These are phyloP conservation scores for Aeoliscus strigatus DNA, from an alignment of 2,797 vertebrate genomes.

Conservation along the genomic window DNA sequence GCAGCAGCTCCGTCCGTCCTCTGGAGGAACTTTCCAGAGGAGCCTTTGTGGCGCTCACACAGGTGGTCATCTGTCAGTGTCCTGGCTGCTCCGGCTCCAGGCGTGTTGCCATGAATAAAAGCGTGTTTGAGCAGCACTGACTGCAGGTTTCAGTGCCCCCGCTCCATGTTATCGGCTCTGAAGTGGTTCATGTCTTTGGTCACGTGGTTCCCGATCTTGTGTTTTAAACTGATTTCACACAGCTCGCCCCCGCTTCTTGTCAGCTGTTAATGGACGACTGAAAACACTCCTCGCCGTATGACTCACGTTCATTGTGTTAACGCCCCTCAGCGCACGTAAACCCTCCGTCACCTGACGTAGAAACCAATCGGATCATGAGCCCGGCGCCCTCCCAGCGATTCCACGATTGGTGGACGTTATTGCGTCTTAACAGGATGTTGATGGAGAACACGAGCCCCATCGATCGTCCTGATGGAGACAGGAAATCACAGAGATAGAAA, in stretches of 20 bases:
- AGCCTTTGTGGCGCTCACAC: no score
- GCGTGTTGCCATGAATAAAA: conserved; percentile 46
- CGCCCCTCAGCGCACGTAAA: conserved; percentile 39
- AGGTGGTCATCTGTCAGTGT: no score
- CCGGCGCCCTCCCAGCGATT: conserved; percentile 75
- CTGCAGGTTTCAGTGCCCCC: conserved; percentile 30
- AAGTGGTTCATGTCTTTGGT: conserved; percentile 13
- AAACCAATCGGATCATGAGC: conserved; percentile 61
- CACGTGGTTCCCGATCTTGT: no score
- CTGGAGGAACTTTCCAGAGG: conserved; percentile 63
- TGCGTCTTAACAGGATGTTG: conserved; percentile 78
- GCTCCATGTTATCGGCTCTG: conserved; percentile 9
- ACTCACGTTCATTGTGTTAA: conserved; percentile 43
- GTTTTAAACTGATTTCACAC: no score
- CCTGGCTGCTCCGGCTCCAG: conserved; percentile 31
- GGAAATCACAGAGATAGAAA: conserved; percentile 81
- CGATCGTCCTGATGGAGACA: conserved; percentile 81
- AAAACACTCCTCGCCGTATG: conserved; percentile 33
- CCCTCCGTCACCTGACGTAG: conserved; percentile 50
- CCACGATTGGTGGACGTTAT: conserved; percentile 77
- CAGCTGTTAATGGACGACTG: no score
- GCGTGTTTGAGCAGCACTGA: conserved; percentile 53
- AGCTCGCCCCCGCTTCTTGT: no score
- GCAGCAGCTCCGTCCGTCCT: conserved; percentile 65
- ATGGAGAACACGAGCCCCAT: conserved; percentile 79